A percentile compares a stretch with the other conserved stretches of the same genome.
These are phyloP conservation scores for Pseudolaguvia tuberculata DNA, from an alignment of 2,113 vertebrate genomes.

Conservation along the genomic window DNA sequence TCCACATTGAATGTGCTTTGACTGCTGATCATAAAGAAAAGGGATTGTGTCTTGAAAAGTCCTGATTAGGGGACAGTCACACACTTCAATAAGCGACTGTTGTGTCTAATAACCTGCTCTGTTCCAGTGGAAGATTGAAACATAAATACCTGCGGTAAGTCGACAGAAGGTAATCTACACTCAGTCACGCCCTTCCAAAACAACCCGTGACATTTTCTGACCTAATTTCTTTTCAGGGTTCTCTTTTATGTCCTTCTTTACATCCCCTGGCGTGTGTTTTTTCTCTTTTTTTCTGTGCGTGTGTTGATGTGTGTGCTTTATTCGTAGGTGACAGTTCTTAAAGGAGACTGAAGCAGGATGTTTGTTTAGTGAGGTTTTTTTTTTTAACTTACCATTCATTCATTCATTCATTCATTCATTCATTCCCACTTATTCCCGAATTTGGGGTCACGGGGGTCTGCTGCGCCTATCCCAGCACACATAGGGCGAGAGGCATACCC, in stretches of 20 bases:
- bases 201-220: neutral
- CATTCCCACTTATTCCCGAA: too few relatives aligned
- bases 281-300: neutral
- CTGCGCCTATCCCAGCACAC: too few relatives aligned
- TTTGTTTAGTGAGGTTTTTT: conserved; percentile 13
- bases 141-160: neutral
- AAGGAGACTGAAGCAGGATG: conserved; percentile 27
- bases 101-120: neutral
- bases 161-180: neutral
- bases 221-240: conserved; percentile 20
- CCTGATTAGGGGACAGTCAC: neutral
- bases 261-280: neutral
- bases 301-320: conserved; percentile 32
- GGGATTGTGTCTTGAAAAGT: neutral
- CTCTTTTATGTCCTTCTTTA: conserved; percentile 11
- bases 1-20: neutral
- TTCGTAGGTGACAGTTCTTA: conserved; percentile 28
- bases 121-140: neutral
- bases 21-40: neutral
- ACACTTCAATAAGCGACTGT: neutral
- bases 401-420: too few relatives aligned
- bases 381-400: too few relatives aligned
- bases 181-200: neutral
- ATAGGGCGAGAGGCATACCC: too few relatives aligned
- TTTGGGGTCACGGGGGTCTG: too few relatives aligned